Base-by-base conservation (phyloP, 2,113 vertebrate species). In the Tragulus kanchil region DNA sequence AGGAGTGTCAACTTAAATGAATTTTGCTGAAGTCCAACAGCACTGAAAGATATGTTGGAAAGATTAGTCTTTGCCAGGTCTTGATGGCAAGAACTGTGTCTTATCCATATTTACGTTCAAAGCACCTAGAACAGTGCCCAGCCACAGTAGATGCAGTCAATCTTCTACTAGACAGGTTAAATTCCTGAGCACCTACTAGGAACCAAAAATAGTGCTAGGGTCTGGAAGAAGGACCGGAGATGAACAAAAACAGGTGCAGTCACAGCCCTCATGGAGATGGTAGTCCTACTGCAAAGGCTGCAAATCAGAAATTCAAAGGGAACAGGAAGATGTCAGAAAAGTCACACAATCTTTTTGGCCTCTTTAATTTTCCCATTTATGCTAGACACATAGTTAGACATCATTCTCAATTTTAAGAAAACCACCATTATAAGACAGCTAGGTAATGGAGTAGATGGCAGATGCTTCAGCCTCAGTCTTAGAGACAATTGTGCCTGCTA, bases 321-420 rank as follows among this genome's bases (percentile, higher is more conserved):
- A 84, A 91, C 13, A 87, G 78, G n/a, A 19, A 71, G 15, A 36
- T 48, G 15, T 73, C 42, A 67, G 52, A 89, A 92, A 69, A 92
- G 54, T 28, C 19, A 59, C 36, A 48, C 25, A n/a, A 31, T 16
- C 23, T 48, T 96, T 85, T 67, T 23, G 5, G 14, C 62, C 65
- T 92, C 83, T 92, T 58, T 79, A 26, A 10, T 91, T 78, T 95
- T 85, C 42, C 15, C 28, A 36, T n/a, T 81, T 89, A 81, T 62
- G n/a, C 28, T 54, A 84, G 21, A 64, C 10, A 23, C 3, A 58
- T 23, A 65, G 17, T 50, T 42, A 95, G 31, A 84, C 94, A 79
- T 79, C 42, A 11, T 82, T 73, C 21, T 86, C 87, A 36, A n/a
- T 42, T n/a, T 91, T 56, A 85, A 73, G 54, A 45, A 93, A 71